A percentile compares a stretch with the other conserved stretches of the same genome.
Conservation (phyloP, 2,888 invertebrate genomes). For the Drosophila histrio region DNA sequence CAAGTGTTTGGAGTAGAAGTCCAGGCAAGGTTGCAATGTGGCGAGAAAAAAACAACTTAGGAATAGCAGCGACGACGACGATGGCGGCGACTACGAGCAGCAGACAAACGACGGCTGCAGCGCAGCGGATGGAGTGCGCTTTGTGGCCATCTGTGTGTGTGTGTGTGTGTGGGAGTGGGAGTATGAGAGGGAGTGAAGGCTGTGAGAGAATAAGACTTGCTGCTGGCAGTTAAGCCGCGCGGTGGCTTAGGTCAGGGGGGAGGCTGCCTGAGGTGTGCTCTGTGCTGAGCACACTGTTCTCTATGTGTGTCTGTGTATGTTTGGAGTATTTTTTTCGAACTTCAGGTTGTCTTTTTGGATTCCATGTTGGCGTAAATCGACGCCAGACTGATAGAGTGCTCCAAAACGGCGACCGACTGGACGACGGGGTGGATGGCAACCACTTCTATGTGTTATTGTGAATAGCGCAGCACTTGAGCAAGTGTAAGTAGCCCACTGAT, state of each 20-base stretch:
- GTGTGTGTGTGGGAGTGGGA: conserved; percentile 1
- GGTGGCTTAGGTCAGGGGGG: conserved; percentile 77
- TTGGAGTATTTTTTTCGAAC: conserved; percentile 26
- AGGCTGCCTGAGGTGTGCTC: conserved; percentile 68
- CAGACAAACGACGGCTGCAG: conserved; percentile 57
- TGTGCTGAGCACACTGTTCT: background rate
- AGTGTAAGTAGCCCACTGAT: background rate
- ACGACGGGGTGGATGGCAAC: conserved; percentile 4
- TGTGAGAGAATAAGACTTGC: conserved; percentile 23
- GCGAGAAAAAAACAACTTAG: conserved; percentile 68
- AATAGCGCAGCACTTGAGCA: conserved; percentile 13
- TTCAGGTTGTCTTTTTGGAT: conserved; percentile 11
- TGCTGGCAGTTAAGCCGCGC: conserved; percentile 74
- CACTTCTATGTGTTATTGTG: conserved; percentile 3
- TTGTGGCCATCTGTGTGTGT: conserved; percentile 23
- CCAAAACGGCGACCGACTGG: conserved; percentile 32
- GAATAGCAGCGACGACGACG: conserved; percentile 54
- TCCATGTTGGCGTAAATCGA: conserved; percentile 23
- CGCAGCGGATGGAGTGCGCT: conserved; percentile 52
- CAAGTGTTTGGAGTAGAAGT: conserved; percentile 61
- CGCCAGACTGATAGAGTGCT: conserved; percentile 71
- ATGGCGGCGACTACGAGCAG: conserved; percentile 32
- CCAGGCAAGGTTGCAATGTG: conserved; percentile 71
- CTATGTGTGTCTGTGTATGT: background rate
- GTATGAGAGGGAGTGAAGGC: conserved; percentile 5